Evolutionary conservation across 2,888 invertebrate genomes (phyloP).

Genomic region (Torymus texanus): DNA sequence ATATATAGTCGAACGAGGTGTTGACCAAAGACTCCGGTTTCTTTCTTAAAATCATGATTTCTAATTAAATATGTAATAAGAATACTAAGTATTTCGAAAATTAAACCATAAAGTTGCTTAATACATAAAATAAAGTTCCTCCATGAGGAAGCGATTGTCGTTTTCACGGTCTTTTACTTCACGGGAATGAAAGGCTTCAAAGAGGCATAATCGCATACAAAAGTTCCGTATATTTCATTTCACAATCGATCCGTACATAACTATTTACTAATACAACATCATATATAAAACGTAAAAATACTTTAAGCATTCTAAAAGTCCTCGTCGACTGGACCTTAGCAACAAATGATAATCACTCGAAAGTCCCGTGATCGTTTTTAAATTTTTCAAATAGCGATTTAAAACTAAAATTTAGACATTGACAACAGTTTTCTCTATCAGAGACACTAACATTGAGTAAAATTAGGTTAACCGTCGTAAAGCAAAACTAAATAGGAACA

Average conservation of each 20-base stretch:
- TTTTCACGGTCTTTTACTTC: conserved; percentile 23
- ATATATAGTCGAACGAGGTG: too few relatives aligned
- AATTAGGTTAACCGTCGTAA: conserved; percentile 12
- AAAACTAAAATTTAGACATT: background rate
- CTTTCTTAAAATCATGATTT: too few relatives aligned
- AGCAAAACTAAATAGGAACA: background rate
- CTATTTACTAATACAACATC: background rate
- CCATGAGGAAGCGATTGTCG: conserved; percentile 37
- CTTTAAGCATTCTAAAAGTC: conserved; percentile 30
- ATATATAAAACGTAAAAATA: background rate
- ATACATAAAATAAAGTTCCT: conserved; percentile 27
- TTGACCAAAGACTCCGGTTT: too few relatives aligned
- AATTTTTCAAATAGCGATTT: conserved; percentile 25
- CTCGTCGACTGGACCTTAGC: background rate
- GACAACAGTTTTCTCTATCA: background rate
- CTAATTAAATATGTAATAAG: background rate
- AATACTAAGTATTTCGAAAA: conserved; percentile 26
- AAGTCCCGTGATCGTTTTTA: conserved; percentile 32
- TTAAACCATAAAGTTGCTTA: conserved; percentile 5
- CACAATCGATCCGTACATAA: background rate
- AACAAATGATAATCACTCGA: conserved; percentile 50
- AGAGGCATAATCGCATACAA: background rate
- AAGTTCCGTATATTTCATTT: too few relatives aligned
- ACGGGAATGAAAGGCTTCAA: conserved; percentile 17
- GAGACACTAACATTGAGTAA: conserved; percentile 4